Evolutionary conservation across 2,888 invertebrate genomes (phyloP), one percentile per base, ranked within the genome.

Genomic region (Dascillus cervinus): DNA sequence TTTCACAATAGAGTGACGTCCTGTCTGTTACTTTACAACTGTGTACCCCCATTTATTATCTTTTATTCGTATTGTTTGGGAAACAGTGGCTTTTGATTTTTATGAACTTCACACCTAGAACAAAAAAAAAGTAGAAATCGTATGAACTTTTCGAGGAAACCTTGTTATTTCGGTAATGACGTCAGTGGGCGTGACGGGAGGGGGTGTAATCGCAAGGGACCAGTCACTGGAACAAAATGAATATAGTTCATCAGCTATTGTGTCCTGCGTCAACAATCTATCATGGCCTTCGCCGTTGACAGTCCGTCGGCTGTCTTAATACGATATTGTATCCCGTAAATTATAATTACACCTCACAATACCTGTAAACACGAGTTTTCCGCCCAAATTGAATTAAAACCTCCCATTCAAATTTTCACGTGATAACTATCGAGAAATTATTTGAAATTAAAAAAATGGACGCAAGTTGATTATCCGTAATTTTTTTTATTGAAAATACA

Each of bases 361-460:
- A n/a, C n/a, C n/a, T n/a, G n/a, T n/a, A n/a, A n/a, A n/a, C n/a
- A n/a, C n/a, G n/a, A n/a, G n/a, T n/a, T n/a, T n/a, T n/a, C n/a
- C n/a, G n/a, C n/a, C n/a, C n/a, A n/a, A n/a, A n/a, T n/a, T n/a
- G n/a, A n/a, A n/a, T n/a, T n/a, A n/a, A n/a, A n/a, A n/a, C n/a
- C n/a, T n/a, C n/a, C n/a, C n/a, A n/a, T n/a, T n/a, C n/a, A n/a
- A n/a, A n/a, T n/a, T n/a, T n/a, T n/a, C n/a, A n/a, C n/a, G n/a
- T n/a, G n/a, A n/a, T n/a, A n/a, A n/a, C 29, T 34, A 34, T 35
- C 30, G 20, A 5, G 10, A 20, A 20, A 3, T 20, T 20, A 4
- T 9, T 20, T 20, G n/a, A 3, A 20, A 20, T 4, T 10, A 4
- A 20, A 20, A 9, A 19, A 19, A 19, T 15, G 17, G 10, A 15